Evolutionary conservation across 2,113 vertebrate genomes (phyloP), one percentile per base, ranked within the genome.

Genomic region (Diphyllodes magnificus): DNA sequence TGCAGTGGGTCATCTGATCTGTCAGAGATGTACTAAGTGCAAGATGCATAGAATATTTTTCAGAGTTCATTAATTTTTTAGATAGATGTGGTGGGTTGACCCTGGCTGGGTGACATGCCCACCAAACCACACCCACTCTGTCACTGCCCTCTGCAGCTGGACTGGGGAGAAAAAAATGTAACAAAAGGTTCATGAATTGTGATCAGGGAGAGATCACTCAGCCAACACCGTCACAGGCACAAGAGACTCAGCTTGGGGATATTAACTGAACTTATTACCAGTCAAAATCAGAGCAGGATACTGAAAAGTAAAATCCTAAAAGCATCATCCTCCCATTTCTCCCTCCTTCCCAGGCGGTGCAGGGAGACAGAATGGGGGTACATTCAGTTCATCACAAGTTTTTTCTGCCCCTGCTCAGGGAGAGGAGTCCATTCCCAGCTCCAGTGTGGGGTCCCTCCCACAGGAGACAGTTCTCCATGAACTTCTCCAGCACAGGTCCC

Each of bases 11-110:
- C 98, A 99, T 98, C 98, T 99, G 98, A 98, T 99, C 98, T 99
- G 98, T 99, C 98, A 99, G 98, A 99, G 97, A 98, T 98, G 98
- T 99, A 98, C 98, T 99, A 97, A 99, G 98, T 98, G 98, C 98
- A 98, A 99, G 98, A 99, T 99, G 98, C 99, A 99, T 98, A 98
- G 99, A 99, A 98, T 98, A 98, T 98, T 99, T 99, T 98, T 98
- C 97, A 98, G 98, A 97, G 98, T 94, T 97, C 97, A 96, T 97
- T 97, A 96, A 97, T 93, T 96, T 98, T 97, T 97, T 97, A 97
- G 96, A 93, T 96, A 96, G 93, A 94, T 61, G 39, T 61, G n/a
- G 7, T 61, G 45, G 45, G 28, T 53, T 78, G 54, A 45, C n/a
- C 39, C 33, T 45, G 40, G n/a, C 39, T 44, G 19, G 19, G 23